Conservation (phyloP, 2,113 vertebrate species). For the Andinoacara biseriatus region DNA sequence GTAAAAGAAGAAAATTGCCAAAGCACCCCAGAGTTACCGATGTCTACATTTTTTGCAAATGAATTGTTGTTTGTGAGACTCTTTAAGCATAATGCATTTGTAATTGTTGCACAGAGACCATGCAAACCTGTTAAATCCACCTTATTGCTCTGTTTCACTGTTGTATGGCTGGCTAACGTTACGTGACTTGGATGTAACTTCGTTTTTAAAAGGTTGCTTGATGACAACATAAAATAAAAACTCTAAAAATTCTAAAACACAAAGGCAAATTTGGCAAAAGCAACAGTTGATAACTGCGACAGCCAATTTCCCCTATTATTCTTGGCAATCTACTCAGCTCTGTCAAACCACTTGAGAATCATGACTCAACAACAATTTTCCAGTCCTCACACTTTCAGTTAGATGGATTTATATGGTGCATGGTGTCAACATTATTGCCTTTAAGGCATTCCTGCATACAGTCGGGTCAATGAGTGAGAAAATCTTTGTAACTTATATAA, state of each 20-base stretch:
- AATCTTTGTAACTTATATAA: not conserved
- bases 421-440: not conserved
- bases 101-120: not conserved
- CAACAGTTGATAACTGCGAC: conserved; percentile 7
- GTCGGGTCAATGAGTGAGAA: not conserved
- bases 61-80: not conserved
- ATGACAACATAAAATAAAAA: not conserved
- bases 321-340: conserved; percentile 1
- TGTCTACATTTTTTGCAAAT: not conserved
- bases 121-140: not conserved
- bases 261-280: conserved; percentile 6
- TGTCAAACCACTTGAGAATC: conserved; percentile 15
- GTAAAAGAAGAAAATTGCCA: not conserved
- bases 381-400: conserved; percentile 9
- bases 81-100: not conserved
- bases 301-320: not conserved
- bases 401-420: not conserved
- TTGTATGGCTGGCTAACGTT: not conserved
- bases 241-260: not conserved
- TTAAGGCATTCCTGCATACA: conserved; percentile 1
- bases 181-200: not conserved
- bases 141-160: not conserved
- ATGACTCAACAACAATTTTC: conserved; percentile 32
- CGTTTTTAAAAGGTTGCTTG: not conserved
- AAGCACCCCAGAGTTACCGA: not conserved